These are phyloP conservation scores for Sinocyclocheilus anshuiensis DNA, from an alignment of 2,113 vertebrate species.

Conservation along the genomic window DNA sequence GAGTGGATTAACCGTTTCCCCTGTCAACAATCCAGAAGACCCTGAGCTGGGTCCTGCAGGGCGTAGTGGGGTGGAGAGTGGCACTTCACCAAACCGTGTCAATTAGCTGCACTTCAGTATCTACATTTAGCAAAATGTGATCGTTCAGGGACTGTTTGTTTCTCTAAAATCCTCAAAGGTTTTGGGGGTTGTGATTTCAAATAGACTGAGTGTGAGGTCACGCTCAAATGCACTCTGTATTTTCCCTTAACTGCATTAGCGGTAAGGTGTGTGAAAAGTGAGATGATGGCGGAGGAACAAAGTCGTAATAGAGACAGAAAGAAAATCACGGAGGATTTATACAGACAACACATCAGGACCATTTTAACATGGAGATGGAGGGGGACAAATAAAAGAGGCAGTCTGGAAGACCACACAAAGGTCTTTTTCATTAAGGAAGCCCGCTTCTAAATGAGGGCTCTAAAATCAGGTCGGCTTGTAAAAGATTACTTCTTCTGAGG, in stretches of 20 bases:
- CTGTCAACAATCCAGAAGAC: conserved; percentile 75
- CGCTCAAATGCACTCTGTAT: background rate
- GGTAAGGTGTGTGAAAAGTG: conserved; percentile 22
- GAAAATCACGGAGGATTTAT: conserved; percentile 35
- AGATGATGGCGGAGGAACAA: conserved; percentile 19
- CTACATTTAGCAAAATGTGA: conserved; percentile 30
- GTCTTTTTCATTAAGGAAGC: conserved; percentile 68
- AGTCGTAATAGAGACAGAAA: conserved; percentile 16
- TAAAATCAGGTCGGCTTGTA: conserved; percentile 62
- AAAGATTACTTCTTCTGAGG: conserved; percentile 60
- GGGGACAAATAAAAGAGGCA: conserved; percentile 55
- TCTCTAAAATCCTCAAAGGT: background rate
- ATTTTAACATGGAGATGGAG: conserved; percentile 50
- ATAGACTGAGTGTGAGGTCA: conserved; percentile 16
- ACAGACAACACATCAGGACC: conserved; percentile 34
- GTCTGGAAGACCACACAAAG: conserved; percentile 63
- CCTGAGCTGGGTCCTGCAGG: conserved; percentile 71
- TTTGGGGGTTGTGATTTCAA: conserved; percentile 17
- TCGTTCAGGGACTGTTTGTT: conserved; percentile 33
- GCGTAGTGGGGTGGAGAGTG: conserved; percentile 59
- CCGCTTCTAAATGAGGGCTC: conserved; percentile 60
- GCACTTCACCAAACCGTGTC: conserved; percentile 52
- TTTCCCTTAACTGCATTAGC: conserved; percentile 28
- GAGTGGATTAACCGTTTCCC: conserved; percentile 74
- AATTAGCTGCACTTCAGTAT: conserved; percentile 40